Evolutionary conservation across 2,113 vertebrate genomes (phyloP).

Genomic region (Phodopus roborovskii): DNA sequence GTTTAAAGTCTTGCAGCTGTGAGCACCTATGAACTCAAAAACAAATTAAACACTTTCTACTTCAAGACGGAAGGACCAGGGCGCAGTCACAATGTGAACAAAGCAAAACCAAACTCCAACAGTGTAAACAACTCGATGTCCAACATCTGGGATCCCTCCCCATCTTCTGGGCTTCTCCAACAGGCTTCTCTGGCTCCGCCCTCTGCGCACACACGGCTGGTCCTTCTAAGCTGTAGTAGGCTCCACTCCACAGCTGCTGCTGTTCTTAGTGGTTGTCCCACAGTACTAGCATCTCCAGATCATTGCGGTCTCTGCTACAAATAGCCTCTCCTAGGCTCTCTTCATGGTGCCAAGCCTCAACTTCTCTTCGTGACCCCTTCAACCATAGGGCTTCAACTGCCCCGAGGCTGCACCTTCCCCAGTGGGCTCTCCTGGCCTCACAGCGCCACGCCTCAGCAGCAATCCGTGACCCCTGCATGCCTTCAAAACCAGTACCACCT

Average conservation of each 20-base stretch:
- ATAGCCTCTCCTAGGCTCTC: background rate
- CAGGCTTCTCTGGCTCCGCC: background rate
- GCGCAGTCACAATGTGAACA: background rate
- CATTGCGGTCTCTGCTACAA: background rate
- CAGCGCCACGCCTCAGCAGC: background rate
- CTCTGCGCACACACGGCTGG: background rate
- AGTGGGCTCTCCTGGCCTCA: background rate
- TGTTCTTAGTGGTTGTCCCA: background rate
- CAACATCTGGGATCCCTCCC: no score
- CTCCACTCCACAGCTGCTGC: background rate
- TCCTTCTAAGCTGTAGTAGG: background rate
- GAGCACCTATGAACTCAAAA: background rate
- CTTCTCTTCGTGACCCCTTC: background rate
- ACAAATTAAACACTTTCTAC: background rate
- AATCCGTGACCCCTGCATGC: background rate
- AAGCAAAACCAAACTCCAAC: background rate
- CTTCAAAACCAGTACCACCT: background rate
- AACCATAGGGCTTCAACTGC: background rate
- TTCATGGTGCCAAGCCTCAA: background rate
- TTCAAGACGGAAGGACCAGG: background rate
- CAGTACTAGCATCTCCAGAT: background rate
- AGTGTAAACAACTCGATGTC: background rate
- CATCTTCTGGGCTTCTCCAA: background rate
- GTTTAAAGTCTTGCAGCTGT: background rate
- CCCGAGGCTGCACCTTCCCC: background rate